Percentiles rank a stretch among this genome's conserved stretches.
phyloP scores from a whole-genome alignment of 35 echinoderm and acorn worm species.

The Apostichopus japonicus region DNA sequence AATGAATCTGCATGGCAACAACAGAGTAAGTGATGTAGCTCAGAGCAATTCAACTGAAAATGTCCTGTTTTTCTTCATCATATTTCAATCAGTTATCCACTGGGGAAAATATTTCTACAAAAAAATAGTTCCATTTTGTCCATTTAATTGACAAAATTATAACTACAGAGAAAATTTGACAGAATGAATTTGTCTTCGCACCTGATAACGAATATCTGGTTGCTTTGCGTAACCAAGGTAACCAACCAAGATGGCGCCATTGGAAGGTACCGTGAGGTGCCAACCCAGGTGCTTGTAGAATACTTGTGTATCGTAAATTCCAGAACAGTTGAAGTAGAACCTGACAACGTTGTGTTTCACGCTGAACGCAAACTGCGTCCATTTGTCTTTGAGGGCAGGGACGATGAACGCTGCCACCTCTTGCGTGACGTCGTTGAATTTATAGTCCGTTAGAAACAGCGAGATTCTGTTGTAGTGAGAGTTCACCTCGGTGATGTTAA shows the following conservation, averaged over 20 bases:
- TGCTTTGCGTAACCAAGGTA: conserved; percentile 43
- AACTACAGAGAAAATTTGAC: neutral
- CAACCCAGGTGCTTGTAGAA: conserved; percentile 28
- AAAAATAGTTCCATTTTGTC: too few species aligned
- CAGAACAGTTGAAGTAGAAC: conserved; percentile 57
- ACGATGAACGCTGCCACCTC: conserved; percentile 50
- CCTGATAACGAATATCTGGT: conserved; percentile 49
- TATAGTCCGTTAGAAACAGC: conserved; percentile 45
- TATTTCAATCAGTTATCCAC: too few species aligned
- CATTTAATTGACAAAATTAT: too few species aligned
- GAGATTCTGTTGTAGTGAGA: conserved; percentile 13
- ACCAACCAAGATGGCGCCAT: conserved; percentile 55
- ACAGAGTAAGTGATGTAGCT: too few species aligned
- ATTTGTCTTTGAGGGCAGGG: conserved; percentile 30
- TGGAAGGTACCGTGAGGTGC: conserved; percentile 18
- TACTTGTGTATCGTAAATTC: conserved; percentile 19
- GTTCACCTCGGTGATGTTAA: conserved; percentile 46
- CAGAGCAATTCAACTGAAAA: too few species aligned
- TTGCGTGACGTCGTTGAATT: conserved; percentile 13
- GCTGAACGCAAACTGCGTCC: conserved; percentile 53
- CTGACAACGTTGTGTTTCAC: conserved; percentile 36
- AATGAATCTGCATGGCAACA: too few species aligned
- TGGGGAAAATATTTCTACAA: too few species aligned
- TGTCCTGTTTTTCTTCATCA: too few species aligned
- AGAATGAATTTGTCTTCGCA: conserved; percentile 14